Evolutionary conservation across 2,888 invertebrate genomes (phyloP), one percentile per base, ranked within the genome.

Genomic region (Pseudococcus longispinus): DNA sequence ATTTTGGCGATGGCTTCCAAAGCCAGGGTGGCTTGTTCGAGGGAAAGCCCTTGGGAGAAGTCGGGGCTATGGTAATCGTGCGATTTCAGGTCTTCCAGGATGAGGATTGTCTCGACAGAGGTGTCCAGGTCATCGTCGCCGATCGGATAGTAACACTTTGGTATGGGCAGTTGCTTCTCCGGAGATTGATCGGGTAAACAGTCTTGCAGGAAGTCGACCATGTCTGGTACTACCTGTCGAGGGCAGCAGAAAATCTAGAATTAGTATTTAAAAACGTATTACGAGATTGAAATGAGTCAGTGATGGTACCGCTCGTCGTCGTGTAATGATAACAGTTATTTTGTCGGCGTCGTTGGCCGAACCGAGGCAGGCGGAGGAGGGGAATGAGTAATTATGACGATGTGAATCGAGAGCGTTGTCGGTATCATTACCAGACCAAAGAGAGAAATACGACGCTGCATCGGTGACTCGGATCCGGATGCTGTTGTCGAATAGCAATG

Each of bases 51-150:
- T 88, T 93, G 92, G 0, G 94, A 93, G 89, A 95, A 95, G 89
- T 94, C 93, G 0, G 93, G 93, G 1, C 94, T 92, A 89, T 92
- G 92, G 90, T 92, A 95, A 15, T 94, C 94, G 9, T 91, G 91
- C 5, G 93, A 92, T 77, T 94, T 93, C 87, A 95, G 93, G 90
- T 96, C 95, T 91, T 95, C 95, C 89, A 96, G 91, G 18, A 96
- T 95, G 44, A 96, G 92, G 89, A 93, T 93, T 89, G 93, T 95
- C 92, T 94, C 93, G 5, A 91, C 90, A 15, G 92, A 92, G 6
- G 92, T 91, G 84, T 92, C 92, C 90, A 94, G 94, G 89, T 93
- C 93, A 20, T 83, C 46, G 32, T 83, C 83, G 83, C 46, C 74
- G 74, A 70, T 44, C 44, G 93, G 93, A 90, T 94, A 94, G 90